Evolutionary conservation across 2,797 vertebrate species (phyloP).

Genomic region (Aviceda cuculoides): DNA sequence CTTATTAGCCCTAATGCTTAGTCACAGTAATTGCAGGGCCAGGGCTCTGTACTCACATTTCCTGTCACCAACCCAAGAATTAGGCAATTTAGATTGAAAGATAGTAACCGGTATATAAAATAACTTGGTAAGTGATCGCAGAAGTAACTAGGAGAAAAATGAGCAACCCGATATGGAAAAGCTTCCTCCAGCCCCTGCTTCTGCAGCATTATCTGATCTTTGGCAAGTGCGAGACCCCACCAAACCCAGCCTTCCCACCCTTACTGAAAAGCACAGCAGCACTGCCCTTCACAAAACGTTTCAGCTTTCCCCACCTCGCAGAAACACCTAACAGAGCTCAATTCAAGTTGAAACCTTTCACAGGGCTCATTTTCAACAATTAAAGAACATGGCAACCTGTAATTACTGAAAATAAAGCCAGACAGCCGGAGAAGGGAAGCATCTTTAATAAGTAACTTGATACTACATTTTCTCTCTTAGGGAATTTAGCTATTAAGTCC

Average conservation of each 20-base stretch:
- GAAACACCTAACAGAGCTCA: background rate
- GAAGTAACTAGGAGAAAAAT: background rate
- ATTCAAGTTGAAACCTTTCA: constrained; percentile 25
- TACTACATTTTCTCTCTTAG: background rate
- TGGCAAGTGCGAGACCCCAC: accelerated
- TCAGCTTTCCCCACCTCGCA: background rate
- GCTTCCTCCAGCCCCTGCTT: background rate
- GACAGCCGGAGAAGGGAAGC: background rate
- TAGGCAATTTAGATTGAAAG: constrained; percentile 50
- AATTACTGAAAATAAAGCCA: constrained; percentile 44
- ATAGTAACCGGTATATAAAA: background rate
- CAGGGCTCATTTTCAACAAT: constrained; percentile 5
- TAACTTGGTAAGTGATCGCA: background rate
- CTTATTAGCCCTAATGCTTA: background rate
- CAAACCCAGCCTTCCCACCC: background rate
- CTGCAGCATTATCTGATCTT: background rate
- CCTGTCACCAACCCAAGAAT: constrained; percentile 53
- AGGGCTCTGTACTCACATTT: constrained; percentile 32
- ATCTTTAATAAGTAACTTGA: constrained; percentile 10
- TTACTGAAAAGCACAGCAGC: background rate
- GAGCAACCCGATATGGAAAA: background rate
- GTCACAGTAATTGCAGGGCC: constrained; percentile 4
- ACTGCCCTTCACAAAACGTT: background rate
- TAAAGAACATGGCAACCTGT: constrained; percentile 42
- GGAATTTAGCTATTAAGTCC: background rate